A percentile compares a stretch with the other conserved stretches of the same genome.
Conservation (phyloP, 2,113 vertebrate species). For the Thalassarche chlororhynchos region DNA sequence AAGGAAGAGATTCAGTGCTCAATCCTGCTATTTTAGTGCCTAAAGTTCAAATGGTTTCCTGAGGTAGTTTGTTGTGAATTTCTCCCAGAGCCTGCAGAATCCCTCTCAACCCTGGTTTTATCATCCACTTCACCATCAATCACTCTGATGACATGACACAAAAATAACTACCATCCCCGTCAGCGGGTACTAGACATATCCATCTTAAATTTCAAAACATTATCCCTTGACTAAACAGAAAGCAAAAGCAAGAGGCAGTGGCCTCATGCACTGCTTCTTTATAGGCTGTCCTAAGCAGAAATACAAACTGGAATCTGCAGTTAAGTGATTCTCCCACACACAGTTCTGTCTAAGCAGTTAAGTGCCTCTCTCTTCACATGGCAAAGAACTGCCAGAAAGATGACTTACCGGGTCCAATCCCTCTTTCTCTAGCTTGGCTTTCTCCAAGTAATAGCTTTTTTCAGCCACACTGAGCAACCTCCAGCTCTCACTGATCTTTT, state of each 20-base stretch:
- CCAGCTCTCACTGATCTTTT: slow-evolving; percentile 98
- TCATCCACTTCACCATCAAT: neutral
- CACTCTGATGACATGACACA: neutral
- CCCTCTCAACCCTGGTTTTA: neutral
- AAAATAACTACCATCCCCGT: neutral
- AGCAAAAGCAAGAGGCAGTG: neutral
- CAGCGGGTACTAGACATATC: neutral
- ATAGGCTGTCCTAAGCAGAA: neutral
- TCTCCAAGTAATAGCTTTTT: slow-evolving; percentile 94
- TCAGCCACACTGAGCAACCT: slow-evolving; percentile 93
- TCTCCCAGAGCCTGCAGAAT: neutral
- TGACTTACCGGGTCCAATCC: slow-evolving; percentile 86
- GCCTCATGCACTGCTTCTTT: neutral
- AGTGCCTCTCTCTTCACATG: neutral
- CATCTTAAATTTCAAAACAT: neutral
- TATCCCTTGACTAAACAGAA: neutral
- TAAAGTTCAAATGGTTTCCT: neutral
- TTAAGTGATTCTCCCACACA: neutral
- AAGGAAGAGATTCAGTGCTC: neutral
- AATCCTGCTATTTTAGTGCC: neutral
- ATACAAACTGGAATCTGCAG: neutral
- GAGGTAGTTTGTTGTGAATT: neutral
- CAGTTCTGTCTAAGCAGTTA: neutral
- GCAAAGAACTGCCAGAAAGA: neutral
- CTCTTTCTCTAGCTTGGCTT: slow-evolving; percentile 92